Evolutionary conservation across 2,888 invertebrate genomes (phyloP), one percentile per base, ranked within the genome.

Genomic region (Melieria crassipennis): DNA sequence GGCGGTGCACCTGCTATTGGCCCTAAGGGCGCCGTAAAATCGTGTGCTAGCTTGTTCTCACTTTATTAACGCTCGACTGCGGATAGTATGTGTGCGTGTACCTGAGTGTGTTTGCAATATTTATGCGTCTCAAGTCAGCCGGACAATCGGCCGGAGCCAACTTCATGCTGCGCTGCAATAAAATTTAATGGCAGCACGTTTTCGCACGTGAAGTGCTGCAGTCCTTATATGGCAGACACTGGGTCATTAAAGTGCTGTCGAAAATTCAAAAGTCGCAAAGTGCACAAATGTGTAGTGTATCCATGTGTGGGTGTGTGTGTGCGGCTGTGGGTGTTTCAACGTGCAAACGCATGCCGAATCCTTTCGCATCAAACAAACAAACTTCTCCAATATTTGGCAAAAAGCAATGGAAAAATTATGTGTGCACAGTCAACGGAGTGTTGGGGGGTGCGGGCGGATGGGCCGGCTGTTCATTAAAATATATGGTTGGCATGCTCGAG

Each of bases 131-230:
- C 76, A 77, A 72, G 73, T 75, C 71, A 73, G 70, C 69, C 62
- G 73, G 70, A 74, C 75, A 76, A 77, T 67, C 70, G 77, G 73
- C 72, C 72, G 42, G 43, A 60, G 43, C 60, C 65, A 73, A 76
- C 72, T 77, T 75, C 72, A 74, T 71, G 71, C 60, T 75, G 74
- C 75, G 76, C 75, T 77, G 79, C 76, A 80, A 81, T 82, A 77
- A 80, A 81, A 79, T 81, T 81, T 79, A 80, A 82, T 81, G 79
- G 80, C 78, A 76, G 77, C 81, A 82, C 78, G 79, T 78, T 77
- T 30, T 52, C 63, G 64, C 63, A 63, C 63, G 63, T 63, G 63
- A 42, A 65, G 10, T n/a, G 42, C 60, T 45, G 52, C 63, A 55
- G 74, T 60, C 58, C 57, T 56, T 58, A 60, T n/a, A 42, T 11